Percentiles rank a stretch among this genome's conserved stretches.
phyloP scores from a whole-genome alignment of 92 coral and sea anemone genomes.

The Epizoanthus rinbou region DNA sequence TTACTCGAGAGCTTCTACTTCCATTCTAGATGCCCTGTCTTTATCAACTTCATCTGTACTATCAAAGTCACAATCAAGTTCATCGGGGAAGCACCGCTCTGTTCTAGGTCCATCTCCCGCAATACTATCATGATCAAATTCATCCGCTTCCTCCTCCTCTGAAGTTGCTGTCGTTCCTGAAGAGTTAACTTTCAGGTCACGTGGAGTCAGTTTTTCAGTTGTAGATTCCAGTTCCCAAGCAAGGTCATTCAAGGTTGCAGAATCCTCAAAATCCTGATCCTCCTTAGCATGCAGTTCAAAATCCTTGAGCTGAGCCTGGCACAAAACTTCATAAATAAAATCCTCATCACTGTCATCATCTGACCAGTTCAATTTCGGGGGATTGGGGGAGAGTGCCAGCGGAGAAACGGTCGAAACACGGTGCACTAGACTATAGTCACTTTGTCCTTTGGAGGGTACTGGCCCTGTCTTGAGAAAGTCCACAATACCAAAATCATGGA shows the following conservation, averaged over 20 bases:
- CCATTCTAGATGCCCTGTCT: conserved; percentile 60
- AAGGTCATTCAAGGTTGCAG: conserved; percentile 84
- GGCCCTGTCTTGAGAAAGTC: conserved; percentile 78
- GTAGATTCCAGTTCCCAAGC: conserved; percentile 97
- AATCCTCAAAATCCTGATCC: conserved; percentile 89
- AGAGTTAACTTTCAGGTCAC: conserved; percentile 60
- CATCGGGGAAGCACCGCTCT: conserved; percentile 65
- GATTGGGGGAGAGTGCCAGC: conserved; percentile 74
- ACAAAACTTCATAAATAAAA: conserved; percentile 57
- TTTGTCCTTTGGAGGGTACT: conserved; percentile 55
- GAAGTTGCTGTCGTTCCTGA: conserved; percentile 21
- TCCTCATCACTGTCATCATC: conserved; percentile 87
- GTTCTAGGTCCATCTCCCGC: conserved; percentile 76
- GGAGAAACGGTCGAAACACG: conserved; percentile 89
- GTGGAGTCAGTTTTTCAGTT: conserved; percentile 83
- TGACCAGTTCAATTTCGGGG: conserved; percentile 82
- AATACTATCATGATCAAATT: conserved; percentile 81
- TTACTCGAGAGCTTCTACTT: conserved; percentile 76
- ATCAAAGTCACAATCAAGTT: conserved; percentile 47
- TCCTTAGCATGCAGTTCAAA: conserved; percentile 55
- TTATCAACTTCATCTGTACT: conserved; percentile 59
- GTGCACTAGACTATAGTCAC: conserved; percentile 68
- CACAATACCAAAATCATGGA: conserved; percentile 83
- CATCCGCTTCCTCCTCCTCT: conserved; percentile 30
- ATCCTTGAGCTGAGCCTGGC: conserved; percentile 29